Evolutionary conservation across 1,140 invertebrate species (phyloP), one percentile per base, ranked within the genome.

Genomic region (Drosophila kanapiae): DNA sequence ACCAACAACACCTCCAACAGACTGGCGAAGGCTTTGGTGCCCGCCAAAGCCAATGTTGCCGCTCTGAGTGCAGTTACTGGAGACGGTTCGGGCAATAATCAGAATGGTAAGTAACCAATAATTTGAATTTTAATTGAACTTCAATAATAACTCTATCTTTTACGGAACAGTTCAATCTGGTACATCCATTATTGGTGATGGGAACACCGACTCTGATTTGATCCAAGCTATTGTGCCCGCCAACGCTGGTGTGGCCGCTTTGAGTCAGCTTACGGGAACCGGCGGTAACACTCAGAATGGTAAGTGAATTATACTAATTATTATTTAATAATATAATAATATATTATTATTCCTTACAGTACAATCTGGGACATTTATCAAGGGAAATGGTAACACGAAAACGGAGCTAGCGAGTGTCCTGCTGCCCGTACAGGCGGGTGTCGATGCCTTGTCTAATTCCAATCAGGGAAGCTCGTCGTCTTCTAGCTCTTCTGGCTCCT

Each of bases 41-140:
- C 69, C 5, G 62, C 14, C 6, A 23, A 47, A 10, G 62, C 47
- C 1, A 33, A 37, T 48, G 71, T 56, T 0, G 8, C 23, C 6
- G 65, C 48, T 3, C 1, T 60, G 3, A 42, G 18, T 1, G 7
- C 4, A 2, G 14, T 42, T 13, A 1, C 11, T 0, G 51, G 51
- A 1, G 13, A 11, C 0, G 56, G 62, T n/a, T 9, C 18, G 6
- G 56, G 62, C 9, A 27, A 13, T 5, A n/a, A n/a, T 60, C 29
- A 27, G 6, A 59, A 43, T 37, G 16, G 51, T 54, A 31, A 40
- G 31, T 31, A 31, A 31, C 7, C 7, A 3, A 1, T 6, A 31
- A 7, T 8, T 31, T 3, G 5, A 7, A 31, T 23, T 23, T 23
- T 3, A n/a, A 6, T 49, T 11, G 0, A 13, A 49, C 1, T 16